Conservation (phyloP, 2,113 vertebrate species). For the Piprites chloris region DNA sequence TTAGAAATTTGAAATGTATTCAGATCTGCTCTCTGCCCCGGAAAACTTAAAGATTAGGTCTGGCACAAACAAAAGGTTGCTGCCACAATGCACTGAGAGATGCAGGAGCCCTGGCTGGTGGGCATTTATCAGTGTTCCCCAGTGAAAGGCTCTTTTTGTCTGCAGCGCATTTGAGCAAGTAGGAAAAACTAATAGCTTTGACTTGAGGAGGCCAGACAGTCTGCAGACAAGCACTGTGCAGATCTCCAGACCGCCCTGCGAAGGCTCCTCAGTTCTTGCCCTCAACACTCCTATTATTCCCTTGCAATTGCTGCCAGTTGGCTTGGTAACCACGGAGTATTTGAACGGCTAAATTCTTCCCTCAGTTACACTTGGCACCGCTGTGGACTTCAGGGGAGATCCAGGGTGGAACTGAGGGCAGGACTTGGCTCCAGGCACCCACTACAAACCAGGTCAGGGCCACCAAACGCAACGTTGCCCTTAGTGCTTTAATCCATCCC, state of each 20-base stretch:
- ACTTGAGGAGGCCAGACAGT: slow-evolving; percentile 40
- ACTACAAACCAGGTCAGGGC: slow-evolving; percentile 10
- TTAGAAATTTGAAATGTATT: not conserved
- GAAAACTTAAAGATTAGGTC: not conserved
- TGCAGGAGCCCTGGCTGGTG: not conserved
- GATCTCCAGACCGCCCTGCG: not conserved
- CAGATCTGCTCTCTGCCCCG: not conserved
- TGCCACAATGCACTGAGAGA: not conserved
- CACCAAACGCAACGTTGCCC: not conserved
- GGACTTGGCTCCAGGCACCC: not conserved
- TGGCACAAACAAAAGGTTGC: not conserved
- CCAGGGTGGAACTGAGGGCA: slow-evolving; percentile 16
- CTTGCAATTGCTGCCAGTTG: slow-evolving; percentile 45
- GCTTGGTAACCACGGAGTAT: slow-evolving; percentile 14
- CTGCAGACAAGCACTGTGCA: not conserved
- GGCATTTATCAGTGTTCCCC: not conserved
- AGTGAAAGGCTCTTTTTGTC: slow-evolving; percentile 25
- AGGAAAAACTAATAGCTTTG: slow-evolving; percentile 45
- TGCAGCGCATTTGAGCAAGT: not conserved
- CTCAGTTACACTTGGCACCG: slow-evolving; percentile 55
- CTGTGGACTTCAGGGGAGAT: slow-evolving; percentile 1
- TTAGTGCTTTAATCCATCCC: not conserved
- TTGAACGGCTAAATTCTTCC: slow-evolving; percentile 57
- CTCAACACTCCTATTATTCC: slow-evolving; percentile 61
- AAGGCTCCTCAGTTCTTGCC: slow-evolving; percentile 40